Base-by-base conservation (phyloP, 2,797 vertebrate species). In the Rhinophrynus dorsalis region DNA sequence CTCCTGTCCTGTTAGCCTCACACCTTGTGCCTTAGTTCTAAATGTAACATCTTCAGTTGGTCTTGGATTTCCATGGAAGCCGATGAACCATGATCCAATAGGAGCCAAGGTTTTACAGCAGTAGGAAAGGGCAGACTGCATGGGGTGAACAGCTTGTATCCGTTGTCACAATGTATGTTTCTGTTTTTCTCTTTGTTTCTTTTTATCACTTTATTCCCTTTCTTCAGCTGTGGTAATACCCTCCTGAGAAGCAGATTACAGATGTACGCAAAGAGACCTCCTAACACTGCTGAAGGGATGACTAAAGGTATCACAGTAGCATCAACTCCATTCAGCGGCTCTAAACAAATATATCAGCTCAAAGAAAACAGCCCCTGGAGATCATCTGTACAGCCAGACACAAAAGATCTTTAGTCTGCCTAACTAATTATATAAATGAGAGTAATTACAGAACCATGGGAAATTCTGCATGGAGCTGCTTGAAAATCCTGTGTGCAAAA, bases 371-470 rank as follows among this genome's bases (percentile, higher is more conserved):
- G 57, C 37, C 67, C 38, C 58, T 21, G 45, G 67, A 69, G 67
- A 69, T 42, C 20, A 55, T 54, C 35, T 55, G 37, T 37, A 61
- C 48, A 52, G 58, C 47, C 48, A 69, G 38, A 47, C 57, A 69
- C 67, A 69, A 69, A 69, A 52, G 57, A 69, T 56, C 51, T 56
- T 56, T 27, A 67, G 27, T 32, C 35, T 62, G 57, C 37, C 67
- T 44, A 68, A 37, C 66, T 68, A 62, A 69, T 69, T 55, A 62
- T 61, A 62, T 62, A 69, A 69, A 62, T 69, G 48, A 69, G 37
- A 23, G 50, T 40, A 69, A 69, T 62, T 62, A 45, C 37, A 62
- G 33, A 30, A 30, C 35, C 30, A 52, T 24, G 35, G 57, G 48
- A 62, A 33, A 69, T 54, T 62, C 47, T 54, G 51, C n/a, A 26